Base-by-base conservation (phyloP, 2,888 invertebrate genomes). In the Physocephala rufipes region DNA sequence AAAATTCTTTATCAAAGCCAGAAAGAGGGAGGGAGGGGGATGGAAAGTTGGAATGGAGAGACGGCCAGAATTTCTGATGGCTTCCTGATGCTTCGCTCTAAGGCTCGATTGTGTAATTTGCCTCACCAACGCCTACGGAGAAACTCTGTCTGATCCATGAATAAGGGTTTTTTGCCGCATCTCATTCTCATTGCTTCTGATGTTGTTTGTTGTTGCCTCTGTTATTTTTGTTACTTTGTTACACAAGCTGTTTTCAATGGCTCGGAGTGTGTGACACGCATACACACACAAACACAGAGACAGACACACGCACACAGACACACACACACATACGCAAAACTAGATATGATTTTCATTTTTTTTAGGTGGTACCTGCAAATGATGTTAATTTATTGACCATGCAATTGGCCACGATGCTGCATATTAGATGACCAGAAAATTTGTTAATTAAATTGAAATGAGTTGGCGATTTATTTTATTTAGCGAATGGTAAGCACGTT, bases 331-430 rank as follows among this genome's bases (percentile, higher is more conserved):
- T n/a, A 36, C 36, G 36, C 36, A 26, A 28, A 7, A 21, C 36
- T 13, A 16, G 26, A 24, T 36, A 51, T 53, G 51, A 55, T 74
- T 74, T 64, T 73, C 71, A 68, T 1, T 36, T 36, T 36, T 36
- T 36, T 36, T 59, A n/a, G n/a, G n/a, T 51, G 58, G 70, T 71
- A 26, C 49, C 69, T 74, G 74, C 59, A 71, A 73, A 62, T 71
- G 71, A 74, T 70, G 72, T 45, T 73, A 72, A 76, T 74, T 76
- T 74, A 76, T 74, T 70, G 71, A 61, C 73, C 70, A 64, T 68
- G 70, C 74, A 61, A 74, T 68, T 74, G 73, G 61, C 71, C 73
- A 61, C 71, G 73, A 74, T 74, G 65, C 66, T 55, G 62, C 65
- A 67, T 62, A 71, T 74, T 74, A 64, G 70, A 73, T 49, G 63